Evolutionary conservation across 2,113 vertebrate genomes (phyloP), one percentile per base, ranked within the genome.

Genomic region (Limnothrissa miodon): DNA sequence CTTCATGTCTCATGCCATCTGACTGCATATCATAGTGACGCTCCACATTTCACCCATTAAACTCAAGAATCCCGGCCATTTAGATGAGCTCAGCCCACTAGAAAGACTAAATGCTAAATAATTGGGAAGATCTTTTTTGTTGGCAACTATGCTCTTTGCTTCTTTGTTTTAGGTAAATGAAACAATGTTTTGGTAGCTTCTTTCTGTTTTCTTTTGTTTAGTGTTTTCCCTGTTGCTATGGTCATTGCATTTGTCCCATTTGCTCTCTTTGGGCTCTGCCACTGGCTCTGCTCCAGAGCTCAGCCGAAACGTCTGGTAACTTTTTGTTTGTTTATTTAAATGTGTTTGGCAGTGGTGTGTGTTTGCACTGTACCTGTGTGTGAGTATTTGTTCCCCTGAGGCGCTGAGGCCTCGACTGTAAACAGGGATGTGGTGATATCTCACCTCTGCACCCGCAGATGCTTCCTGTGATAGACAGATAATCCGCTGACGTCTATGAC

Each of bases 51-150:
- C 19, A 46, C 42, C 2, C 45, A 45, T n/a, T 46, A 8, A 74
- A 74, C 66, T 36, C 66, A 74, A 33, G 66, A 74, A 74, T 74
- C 66, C 66, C 66, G 36, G 29, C 66, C 66, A 74, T 74, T 74
- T 13, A 2, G 10, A 74, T 33, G 10, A 74, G 29, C 66, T 74
- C 66, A 74, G 29, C 66, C 36, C 66, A 74, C 66, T 3, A 21
- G 29, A 8, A 62, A 62, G 59, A 1, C 59, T 62, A 62, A 62
- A 62, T 29, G 59, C 59, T 62, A 62, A 62, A 62, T 62, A 62
- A 62, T 62, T 62, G 59, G 25, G 59, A 29, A 8, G 56, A 62
- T 62, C 56, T n/a, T 62, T 62, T 8, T 42, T 42, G 42, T 42
- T 42, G 42, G 2, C 42, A 42, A n/a, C n/a, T 6, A 42, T 4